Evolutionary conservation across 2,888 invertebrate species (phyloP).

Genomic region (Brachycybe producta): DNA sequence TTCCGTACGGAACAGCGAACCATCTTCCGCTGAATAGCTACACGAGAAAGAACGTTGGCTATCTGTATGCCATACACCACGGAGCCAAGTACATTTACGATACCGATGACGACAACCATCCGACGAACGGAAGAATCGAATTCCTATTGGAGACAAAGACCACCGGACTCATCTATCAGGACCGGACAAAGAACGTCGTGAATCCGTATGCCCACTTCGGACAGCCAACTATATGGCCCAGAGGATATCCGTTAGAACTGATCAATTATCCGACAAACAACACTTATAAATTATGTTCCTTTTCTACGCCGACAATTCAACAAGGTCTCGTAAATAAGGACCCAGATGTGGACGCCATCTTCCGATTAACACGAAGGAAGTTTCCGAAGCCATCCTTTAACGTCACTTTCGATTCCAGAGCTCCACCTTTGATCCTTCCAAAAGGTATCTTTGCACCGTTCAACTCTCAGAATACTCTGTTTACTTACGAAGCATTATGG

Average conservation of each 20-base stretch:
- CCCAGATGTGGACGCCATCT: conserved; percentile 16
- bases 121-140: neutral
- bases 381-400: neutral
- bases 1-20: conserved; percentile 8
- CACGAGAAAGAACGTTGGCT: conserved; percentile 18
- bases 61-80: conserved; percentile 18
- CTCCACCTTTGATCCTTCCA: conserved; percentile 15
- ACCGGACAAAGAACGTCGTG: neutral
- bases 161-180: conserved; percentile 8
- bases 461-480: conserved; percentile 13
- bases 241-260: conserved; percentile 9
- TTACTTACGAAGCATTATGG: conserved; percentile 9
- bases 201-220: conserved; percentile 18
- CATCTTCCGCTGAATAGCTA: conserved; percentile 15
- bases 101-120: conserved; percentile 18
- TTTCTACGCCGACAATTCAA: conserved; percentile 12
- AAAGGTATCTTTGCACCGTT: conserved; percentile 13
- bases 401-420: conserved; percentile 12
- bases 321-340: conserved; percentile 12
- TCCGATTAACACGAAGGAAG: conserved; percentile 7
- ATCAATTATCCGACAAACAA: neutral
- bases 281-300: conserved; percentile 10
- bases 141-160: neutral
- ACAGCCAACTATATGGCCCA: conserved; percentile 15
- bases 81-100: conserved; percentile 18